These are phyloP conservation scores for Prinia subflava DNA, from an alignment of 2,113 vertebrate genomes.

Conservation along the genomic window DNA sequence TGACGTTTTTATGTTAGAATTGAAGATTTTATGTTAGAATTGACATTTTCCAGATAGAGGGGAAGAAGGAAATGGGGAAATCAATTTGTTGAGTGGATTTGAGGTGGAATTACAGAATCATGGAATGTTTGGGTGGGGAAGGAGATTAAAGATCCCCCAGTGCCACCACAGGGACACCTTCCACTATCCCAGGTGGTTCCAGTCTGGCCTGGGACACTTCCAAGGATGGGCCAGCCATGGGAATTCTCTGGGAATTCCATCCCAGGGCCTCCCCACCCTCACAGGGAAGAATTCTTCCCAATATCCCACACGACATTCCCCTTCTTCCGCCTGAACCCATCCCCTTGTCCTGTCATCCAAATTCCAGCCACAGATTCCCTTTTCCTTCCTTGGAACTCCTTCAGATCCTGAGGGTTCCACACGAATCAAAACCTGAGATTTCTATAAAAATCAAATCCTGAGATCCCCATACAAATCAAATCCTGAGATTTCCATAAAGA, in stretches of 20 bases:
- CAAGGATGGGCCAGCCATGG: background rate
- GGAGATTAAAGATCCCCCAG: background rate
- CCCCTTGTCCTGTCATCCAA: rapidly evolving
- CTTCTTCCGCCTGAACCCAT: too few relatives aligned
- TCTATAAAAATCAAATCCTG: rapidly evolving
- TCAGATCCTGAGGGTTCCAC: rapidly evolving
- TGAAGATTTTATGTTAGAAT: background rate
- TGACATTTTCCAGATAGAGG: rapidly evolving
- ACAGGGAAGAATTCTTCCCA: background rate
- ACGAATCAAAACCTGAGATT: rapidly evolving
- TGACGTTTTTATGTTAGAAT: too few relatives aligned
- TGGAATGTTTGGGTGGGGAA: background rate
- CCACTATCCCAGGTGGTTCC: rapidly evolving
- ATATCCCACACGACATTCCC: too few relatives aligned
- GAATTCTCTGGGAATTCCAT: background rate
- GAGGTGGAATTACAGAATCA: rapidly evolving
- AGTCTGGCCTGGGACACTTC: background rate
- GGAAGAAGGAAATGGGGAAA: background rate
- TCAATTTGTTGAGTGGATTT: background rate
- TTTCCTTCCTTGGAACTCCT: background rate
- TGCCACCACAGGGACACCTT: background rate
- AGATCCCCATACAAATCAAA: rapidly evolving
- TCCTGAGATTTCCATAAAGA: rapidly evolving
- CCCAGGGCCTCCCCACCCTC: background rate
- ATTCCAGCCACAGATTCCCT: background rate